phyloP scores from a whole-genome alignment of 2,888 invertebrate species.

The Brenthis hecate region DNA sequence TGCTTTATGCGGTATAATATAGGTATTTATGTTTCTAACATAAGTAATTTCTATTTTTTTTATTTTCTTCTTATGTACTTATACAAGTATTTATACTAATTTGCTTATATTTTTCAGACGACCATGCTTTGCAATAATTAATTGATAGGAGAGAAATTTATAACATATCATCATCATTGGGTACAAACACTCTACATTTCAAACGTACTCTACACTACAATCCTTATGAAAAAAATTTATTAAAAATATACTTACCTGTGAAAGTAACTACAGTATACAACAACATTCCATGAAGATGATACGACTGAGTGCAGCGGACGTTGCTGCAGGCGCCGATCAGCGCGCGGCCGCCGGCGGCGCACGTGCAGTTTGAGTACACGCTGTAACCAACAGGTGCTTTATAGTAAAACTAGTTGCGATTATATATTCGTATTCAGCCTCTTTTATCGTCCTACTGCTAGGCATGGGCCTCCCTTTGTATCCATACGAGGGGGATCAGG shows the following conservation, averaged over 20 bases:
- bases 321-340: conserved; percentile 41
- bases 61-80: too few species aligned
- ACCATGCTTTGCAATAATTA: too few species aligned
- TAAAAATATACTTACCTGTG: conserved; percentile 32
- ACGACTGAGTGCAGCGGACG: conserved; percentile 35
- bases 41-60: too few species aligned
- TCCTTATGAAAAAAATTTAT: not conserved
- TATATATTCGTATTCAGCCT: not conserved
- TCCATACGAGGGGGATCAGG: too few species aligned
- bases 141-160: too few species aligned
- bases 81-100: too few species aligned
- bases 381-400: conserved; percentile 29
- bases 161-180: too few species aligned
- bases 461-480: too few species aligned
- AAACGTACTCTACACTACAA: not conserved
- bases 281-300: conserved; percentile 39
- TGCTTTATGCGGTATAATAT: too few species aligned
- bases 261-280: conserved; percentile 36
- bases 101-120: too few species aligned
- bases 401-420: not conserved
- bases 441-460: not conserved
- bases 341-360: conserved; percentile 33
- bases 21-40: too few species aligned
- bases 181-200: not conserved
- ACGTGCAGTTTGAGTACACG: conserved; percentile 42